These are phyloP conservation scores for Drosophila cognata DNA, from an alignment of 2,888 invertebrate genomes.

Conservation along the genomic window DNA sequence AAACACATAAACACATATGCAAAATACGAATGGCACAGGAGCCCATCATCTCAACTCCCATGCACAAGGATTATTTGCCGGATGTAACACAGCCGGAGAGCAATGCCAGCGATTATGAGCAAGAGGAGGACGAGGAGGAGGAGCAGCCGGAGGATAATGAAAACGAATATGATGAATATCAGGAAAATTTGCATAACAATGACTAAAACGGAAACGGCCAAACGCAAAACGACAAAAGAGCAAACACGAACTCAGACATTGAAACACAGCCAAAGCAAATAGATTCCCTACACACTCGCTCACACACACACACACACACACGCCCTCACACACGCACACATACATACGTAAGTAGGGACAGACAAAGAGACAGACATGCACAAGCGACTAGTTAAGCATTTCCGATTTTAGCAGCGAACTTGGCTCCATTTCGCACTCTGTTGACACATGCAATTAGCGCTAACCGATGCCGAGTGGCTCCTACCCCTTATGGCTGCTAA, in stretches of 20 bases:
- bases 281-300: constrained; percentile 22
- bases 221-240: constrained; percentile 37
- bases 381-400: constrained; percentile 75
- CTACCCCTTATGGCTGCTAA: constrained; percentile 56
- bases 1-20: constrained; percentile 35
- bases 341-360: constrained; percentile 3
- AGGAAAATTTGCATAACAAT: constrained; percentile 85
- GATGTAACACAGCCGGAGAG: constrained; percentile 87
- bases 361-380: constrained; percentile 24
- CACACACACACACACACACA: constrained; percentile 2
- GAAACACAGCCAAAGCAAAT: constrained; percentile 63
- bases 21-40: constrained; percentile 74
- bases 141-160: constrained; percentile 87
- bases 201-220: constrained; percentile 77
- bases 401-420: constrained; percentile 73
- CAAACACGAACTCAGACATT: constrained; percentile 49
- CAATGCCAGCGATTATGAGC: constrained; percentile 86
- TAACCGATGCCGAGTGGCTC: constrained; percentile 77
- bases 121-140: constrained; percentile 86
- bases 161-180: constrained; percentile 88
- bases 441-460: constrained; percentile 80
- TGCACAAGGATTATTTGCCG: constrained; percentile 87
- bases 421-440: constrained; percentile 63
- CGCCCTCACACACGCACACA: constrained; percentile 7
- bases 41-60: constrained; percentile 86